Evolutionary conservation across 2,113 vertebrate species (phyloP), one percentile per base, ranked within the genome.

Genomic region (Chaetops frenatus): DNA sequence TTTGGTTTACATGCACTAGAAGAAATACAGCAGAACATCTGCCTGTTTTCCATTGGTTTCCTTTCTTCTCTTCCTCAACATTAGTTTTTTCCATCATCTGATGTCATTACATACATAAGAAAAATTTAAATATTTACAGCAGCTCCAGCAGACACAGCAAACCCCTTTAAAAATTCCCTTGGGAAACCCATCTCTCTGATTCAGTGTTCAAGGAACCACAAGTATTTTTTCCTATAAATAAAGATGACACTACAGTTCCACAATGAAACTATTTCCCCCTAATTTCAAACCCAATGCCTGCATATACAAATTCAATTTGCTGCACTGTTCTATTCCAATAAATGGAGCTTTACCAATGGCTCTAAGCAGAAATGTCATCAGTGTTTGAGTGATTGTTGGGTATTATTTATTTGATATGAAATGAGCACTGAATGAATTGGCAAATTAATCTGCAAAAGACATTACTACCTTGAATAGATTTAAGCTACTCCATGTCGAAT

Each of bases 351-450:
- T 86, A 94, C 60, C 61, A 85, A 47, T 20, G 33, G 62, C 88
- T 62, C 57, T 87, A 61, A 88, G 70, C 53, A 94, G 89, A 90
- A 96, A 90, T 86, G 57, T 81, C 90, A 94, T 84, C 86, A 67
- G 4, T 61, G 29, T 89, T 58, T 70, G 72, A 96, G 56, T 88
- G 71, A 94, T 74, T 86, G 48, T 24, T 77, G 66, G 78, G 81
- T 82, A 51, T 57, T 95, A 86, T 94, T 95, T 97, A 93, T 96
- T 95, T 97, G 93, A 91, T 82, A 80, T 45, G 79, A 89, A 97
- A 70, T 15, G 12, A 95, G 45, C 71, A 50, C 45, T 69, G 51
- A 73, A 90, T 48, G 35, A 93, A 82, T 42, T 38, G 47, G 33
- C 29, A 95, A 80, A 94, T 86, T 89, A 72, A 85, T 86, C 66